A percentile compares a stretch with the other conserved stretches of the same genome.
Conservation (phyloP, 1,140 invertebrate genomes). For the Drosophila nebulosa region DNA sequence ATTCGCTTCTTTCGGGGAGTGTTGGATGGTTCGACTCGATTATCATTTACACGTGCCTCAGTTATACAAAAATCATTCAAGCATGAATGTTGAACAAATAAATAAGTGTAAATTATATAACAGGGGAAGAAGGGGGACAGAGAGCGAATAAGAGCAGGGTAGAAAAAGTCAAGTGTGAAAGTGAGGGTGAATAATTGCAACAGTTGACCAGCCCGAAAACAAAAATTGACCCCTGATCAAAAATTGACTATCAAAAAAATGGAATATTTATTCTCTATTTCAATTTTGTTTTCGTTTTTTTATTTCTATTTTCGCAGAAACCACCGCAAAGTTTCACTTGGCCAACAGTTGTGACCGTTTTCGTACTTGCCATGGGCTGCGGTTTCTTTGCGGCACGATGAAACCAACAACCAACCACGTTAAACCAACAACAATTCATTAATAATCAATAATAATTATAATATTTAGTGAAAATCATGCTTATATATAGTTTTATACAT, state of each 20-base stretch:
- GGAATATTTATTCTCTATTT: background rate
- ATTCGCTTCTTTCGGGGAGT: constrained; percentile 12
- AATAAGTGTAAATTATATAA: constrained; percentile 61
- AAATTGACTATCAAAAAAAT: background rate
- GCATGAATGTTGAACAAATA: constrained; percentile 56
- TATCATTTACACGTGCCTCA: constrained; percentile 22
- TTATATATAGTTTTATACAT: constrained; percentile 34
- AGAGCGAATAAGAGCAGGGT: background rate
- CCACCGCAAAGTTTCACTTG: constrained; percentile 74
- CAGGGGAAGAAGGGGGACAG: background rate
- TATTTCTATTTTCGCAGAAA: constrained; percentile 47
- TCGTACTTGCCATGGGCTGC: constrained; percentile 80
- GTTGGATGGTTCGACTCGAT: constrained; percentile 11
- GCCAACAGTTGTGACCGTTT: constrained; percentile 79
- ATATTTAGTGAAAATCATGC: constrained; percentile 59
- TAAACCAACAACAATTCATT: background rate
- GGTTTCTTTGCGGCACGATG: constrained; percentile 80
- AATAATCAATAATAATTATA: constrained; percentile 28
- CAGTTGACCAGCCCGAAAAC: background rate
- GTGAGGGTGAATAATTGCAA: background rate
- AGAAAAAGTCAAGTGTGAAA: constrained; percentile 28
- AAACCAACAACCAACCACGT: constrained; percentile 30
- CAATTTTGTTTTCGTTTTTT: background rate
- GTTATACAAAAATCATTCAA: constrained; percentile 11
- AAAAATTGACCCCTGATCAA: background rate